These are phyloP conservation scores for Smutsia gigantea DNA, from an alignment of 2,797 vertebrate species.

Conservation along the genomic window DNA sequence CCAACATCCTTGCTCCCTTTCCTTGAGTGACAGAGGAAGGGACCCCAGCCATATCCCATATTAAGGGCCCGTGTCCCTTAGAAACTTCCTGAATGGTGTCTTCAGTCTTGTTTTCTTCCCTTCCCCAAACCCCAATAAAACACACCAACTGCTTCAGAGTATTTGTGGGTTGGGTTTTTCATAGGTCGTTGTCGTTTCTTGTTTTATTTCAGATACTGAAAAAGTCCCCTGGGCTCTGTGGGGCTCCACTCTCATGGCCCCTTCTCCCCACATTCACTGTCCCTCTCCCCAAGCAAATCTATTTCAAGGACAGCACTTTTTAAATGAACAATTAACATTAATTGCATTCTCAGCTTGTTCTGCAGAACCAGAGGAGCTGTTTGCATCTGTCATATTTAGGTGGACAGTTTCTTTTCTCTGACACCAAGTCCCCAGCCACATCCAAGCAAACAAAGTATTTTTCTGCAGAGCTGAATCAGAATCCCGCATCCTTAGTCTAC, in stretches of 20 bases:
- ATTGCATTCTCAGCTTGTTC: constrained; percentile 21
- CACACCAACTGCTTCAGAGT: constrained; percentile 75
- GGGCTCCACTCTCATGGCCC: constrained; percentile 53
- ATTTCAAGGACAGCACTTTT: constrained; percentile 39
- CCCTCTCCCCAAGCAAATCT: constrained; percentile 57
- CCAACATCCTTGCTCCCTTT: not conserved
- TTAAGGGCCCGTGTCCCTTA: not conserved
- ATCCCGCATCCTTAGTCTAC: not conserved
- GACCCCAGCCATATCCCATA: not conserved
- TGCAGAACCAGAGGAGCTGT: constrained; percentile 42
- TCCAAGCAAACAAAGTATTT: constrained; percentile 5
- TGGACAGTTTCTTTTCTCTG: not conserved
- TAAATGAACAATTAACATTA: constrained; percentile 7
- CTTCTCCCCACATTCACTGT: constrained; percentile 25
- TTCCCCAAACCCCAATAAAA: constrained; percentile 73
- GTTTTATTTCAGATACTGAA: constrained; percentile 76
- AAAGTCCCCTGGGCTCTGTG: constrained; percentile 68
- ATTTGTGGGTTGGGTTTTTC: constrained; percentile 67
- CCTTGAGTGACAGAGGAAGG: not conserved
- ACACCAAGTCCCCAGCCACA: constrained; percentile 31
- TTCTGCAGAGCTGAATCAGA: not conserved
- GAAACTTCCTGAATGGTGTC: not conserved
- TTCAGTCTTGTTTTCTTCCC: not conserved
- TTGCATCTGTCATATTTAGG: not conserved
- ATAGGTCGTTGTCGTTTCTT: constrained; percentile 37